Evolutionary conservation across 2,113 vertebrate genomes (phyloP).

Genomic region (Charina bottae): DNA sequence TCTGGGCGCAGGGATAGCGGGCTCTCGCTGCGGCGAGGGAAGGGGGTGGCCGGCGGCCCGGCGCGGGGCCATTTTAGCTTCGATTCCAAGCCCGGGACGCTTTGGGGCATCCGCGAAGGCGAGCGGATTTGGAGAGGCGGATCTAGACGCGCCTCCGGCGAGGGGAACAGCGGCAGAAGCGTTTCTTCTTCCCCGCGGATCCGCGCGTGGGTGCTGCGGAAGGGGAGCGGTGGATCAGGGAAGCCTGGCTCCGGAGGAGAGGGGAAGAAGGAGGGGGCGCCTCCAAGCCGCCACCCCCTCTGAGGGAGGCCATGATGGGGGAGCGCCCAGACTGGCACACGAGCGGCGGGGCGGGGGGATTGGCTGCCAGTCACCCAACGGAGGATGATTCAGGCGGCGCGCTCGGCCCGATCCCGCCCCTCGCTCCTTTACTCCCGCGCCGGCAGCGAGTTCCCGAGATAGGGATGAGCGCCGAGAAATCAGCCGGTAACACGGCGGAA

Average conservation of each 20-base stretch:
- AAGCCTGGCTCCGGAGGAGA: background rate
- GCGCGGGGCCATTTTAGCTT: background rate
- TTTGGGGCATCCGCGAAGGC: background rate
- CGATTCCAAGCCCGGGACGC: background rate
- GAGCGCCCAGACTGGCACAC: background rate
- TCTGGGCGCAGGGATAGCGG: background rate
- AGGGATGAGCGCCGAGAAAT: background rate
- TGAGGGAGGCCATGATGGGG: slow-evolving; percentile 3
- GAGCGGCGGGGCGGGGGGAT: background rate
- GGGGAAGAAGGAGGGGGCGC: background rate
- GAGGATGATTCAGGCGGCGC: slow-evolving; percentile 8
- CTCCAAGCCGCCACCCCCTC: background rate
- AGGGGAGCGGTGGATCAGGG: background rate
- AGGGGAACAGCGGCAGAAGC: background rate
- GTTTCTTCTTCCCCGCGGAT: background rate
- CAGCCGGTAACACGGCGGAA: background rate
- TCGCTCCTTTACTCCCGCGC: background rate
- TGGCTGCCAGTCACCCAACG: background rate
- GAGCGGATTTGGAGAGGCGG: background rate
- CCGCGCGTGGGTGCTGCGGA: background rate
- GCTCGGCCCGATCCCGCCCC: background rate
- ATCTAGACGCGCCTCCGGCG: background rate
- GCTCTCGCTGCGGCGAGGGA: background rate
- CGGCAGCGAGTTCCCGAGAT: background rate
- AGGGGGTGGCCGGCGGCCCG: background rate